Base-by-base conservation (phyloP, 1,140 invertebrate species). In the Antheraea pernyi region DNA sequence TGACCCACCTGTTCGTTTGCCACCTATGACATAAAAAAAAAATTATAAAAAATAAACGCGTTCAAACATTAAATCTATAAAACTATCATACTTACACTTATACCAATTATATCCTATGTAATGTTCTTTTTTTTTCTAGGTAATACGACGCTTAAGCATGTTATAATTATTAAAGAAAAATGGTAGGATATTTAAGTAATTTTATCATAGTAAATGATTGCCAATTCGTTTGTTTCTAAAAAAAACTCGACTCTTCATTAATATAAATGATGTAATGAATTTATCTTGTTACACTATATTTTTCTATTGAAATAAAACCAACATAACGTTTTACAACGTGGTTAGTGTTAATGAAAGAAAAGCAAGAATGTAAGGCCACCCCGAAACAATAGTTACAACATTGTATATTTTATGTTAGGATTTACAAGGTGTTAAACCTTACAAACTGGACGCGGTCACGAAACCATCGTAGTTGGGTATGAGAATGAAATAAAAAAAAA, bases 371-470 rank as follows among this genome's bases (percentile, higher is more conserved):
- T 82, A 79, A 58, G 58, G 64, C 62, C 64, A 65, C 67, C 67
- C 73, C 76, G 72, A 77, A 83, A 80, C 77, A 76, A 69, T 70
- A 74, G 59, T 59, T 71, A 76, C 78, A 80, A 86, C 84, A 85
- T 83, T 84, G 84, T 88, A 86, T 85, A 73, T 84, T 88, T 88
- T 88, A 86, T 78, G 78, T 65, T 59, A 48, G 80, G 76, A 88
- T 88, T 88, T 88, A 88, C 71, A 85, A 85, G 75, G 81, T 82
- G 82, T 75, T 88, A 89, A 87, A 84, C 85, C 86, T 60, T 48
- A 78, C 74, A 70, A 80, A 75, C 78, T 71, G 66, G 76, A 36
- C 71, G 62, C 65, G 71, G 85, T 85, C 85, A 89, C 86, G 86
- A 79, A 83, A 73, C 68, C 63, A 53, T 18, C 19, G 19, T 11